A percentile compares a stretch with the other conserved stretches of the same genome.
Evolutionary conservation across 2,888 invertebrate species (phyloP).

Genomic region (Epistrophe grossulariae): DNA sequence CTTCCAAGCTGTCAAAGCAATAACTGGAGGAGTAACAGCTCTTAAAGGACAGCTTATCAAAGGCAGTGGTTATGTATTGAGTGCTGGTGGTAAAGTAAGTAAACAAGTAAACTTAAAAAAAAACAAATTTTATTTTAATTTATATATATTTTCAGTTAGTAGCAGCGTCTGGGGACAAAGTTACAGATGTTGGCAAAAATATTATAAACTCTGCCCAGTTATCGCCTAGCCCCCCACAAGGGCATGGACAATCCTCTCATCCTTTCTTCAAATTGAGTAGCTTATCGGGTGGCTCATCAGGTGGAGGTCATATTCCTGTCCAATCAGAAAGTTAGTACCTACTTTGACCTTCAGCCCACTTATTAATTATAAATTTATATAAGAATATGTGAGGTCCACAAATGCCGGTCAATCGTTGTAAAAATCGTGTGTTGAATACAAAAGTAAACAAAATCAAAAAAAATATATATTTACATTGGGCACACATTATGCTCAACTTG

Average conservation of each 20-base stretch:
- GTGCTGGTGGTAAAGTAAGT: slow-evolving; percentile 86
- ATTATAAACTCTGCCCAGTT: slow-evolving; percentile 91
- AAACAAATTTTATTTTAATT: slow-evolving; percentile 77
- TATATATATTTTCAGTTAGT: slow-evolving; percentile 84
- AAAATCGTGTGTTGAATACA: no score
- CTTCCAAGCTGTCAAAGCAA: slow-evolving; percentile 94
- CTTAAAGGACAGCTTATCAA: slow-evolving; percentile 94
- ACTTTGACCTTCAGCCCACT: not conserved
- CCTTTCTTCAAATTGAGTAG: slow-evolving; percentile 81
- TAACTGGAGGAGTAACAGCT: slow-evolving; percentile 93
- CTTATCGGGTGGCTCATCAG: slow-evolving; percentile 81
- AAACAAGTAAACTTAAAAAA: not conserved
- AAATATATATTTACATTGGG: not conserved
- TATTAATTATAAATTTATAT: not conserved
- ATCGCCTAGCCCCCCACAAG: slow-evolving; percentile 83
- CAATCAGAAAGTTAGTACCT: slow-evolving; percentile 83
- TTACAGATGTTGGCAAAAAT: slow-evolving; percentile 91
- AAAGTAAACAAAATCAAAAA: no score
- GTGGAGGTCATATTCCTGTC: slow-evolving; percentile 79
- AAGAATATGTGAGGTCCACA: no score
- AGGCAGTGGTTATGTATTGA: slow-evolving; percentile 89
- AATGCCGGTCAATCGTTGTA: no score
- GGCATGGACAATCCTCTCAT: slow-evolving; percentile 79
- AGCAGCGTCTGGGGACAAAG: slow-evolving; percentile 90
- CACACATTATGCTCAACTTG: not conserved